Evolutionary conservation across 2,888 invertebrate genomes (phyloP).

Genomic region (Loripinus fragilis): DNA sequence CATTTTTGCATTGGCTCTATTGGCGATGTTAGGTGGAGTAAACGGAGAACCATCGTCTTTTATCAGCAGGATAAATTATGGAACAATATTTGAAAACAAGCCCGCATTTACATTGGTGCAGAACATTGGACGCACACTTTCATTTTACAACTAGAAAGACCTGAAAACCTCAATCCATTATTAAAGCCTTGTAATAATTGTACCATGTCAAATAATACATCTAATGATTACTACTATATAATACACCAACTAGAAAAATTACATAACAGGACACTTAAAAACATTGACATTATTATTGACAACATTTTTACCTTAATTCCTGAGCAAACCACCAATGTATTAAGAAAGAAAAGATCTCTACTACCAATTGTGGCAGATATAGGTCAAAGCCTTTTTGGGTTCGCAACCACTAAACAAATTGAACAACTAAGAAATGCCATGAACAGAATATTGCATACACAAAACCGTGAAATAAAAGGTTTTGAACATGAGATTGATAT

Average conservation of each 20-base stretch:
- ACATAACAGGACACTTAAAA: neutral
- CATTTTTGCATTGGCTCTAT: too few relatives aligned
- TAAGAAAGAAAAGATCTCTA: neutral
- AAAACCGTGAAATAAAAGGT: neutral
- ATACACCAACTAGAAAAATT: neutral
- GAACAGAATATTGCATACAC: neutral
- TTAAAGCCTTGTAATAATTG: neutral
- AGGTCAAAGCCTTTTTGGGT: neutral
- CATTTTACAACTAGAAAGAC: neutral
- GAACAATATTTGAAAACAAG: neutral
- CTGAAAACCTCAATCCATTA: neutral
- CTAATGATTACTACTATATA: neutral
- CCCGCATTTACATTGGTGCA: neutral
- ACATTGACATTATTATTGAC: neutral
- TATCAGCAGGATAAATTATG: neutral
- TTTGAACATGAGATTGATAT: conserved; percentile 3
- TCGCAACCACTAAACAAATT: neutral
- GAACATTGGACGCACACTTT: neutral
- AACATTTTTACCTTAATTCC: neutral
- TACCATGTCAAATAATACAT: neutral
- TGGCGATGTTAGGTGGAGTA: conserved; percentile 27
- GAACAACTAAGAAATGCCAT: neutral
- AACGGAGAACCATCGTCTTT: conserved; percentile 16
- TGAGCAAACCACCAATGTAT: neutral
- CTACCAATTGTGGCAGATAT: neutral